phyloP scores from a whole-genome alignment of 2,797 vertebrate species.

The Morus bassanus region DNA sequence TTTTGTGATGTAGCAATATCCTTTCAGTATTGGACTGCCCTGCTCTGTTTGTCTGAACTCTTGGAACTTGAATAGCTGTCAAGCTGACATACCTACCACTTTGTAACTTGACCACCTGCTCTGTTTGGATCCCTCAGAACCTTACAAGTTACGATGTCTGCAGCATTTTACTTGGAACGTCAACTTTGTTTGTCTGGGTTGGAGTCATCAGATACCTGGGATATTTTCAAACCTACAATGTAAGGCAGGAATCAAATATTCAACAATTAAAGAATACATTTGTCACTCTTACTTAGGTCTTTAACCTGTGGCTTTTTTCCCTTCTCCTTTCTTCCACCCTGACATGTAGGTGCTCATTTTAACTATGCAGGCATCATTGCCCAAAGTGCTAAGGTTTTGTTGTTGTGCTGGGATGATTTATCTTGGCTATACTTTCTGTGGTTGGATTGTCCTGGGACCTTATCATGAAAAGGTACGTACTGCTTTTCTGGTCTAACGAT shows the following conservation, averaged over 20 bases:
- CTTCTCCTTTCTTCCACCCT: background rate
- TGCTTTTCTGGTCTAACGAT: background rate
- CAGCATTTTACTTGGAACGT: constrained; percentile 95
- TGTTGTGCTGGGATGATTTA: constrained; percentile 99
- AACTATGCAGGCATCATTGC: constrained; percentile 93
- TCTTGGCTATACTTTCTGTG: constrained; percentile 97
- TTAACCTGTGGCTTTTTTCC: background rate
- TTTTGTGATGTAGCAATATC: background rate
- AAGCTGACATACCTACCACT: background rate
- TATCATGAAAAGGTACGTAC: constrained; percentile 92
- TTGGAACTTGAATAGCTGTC: background rate
- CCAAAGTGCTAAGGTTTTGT: constrained; percentile 94
- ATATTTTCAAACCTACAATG: constrained; percentile 98
- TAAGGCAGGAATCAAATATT: constrained; percentile 70
- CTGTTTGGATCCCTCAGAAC: constrained; percentile 78
- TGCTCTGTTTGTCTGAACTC: constrained; percentile 2
- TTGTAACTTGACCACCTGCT: background rate
- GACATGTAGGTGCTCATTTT: constrained; percentile 89
- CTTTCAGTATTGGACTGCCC: background rate
- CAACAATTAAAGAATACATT: background rate
- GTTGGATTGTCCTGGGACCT: constrained; percentile 96
- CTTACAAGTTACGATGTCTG: constrained; percentile 93
- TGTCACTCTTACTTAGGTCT: background rate
- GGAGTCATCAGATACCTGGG: constrained; percentile 96
- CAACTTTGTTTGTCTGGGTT: constrained; percentile 94